A percentile compares a stretch with the other conserved stretches of the same genome.
Evolutionary conservation across 53 echinoderm and acorn worm species (phyloP).

Genomic region (Astropecten irregularis): DNA sequence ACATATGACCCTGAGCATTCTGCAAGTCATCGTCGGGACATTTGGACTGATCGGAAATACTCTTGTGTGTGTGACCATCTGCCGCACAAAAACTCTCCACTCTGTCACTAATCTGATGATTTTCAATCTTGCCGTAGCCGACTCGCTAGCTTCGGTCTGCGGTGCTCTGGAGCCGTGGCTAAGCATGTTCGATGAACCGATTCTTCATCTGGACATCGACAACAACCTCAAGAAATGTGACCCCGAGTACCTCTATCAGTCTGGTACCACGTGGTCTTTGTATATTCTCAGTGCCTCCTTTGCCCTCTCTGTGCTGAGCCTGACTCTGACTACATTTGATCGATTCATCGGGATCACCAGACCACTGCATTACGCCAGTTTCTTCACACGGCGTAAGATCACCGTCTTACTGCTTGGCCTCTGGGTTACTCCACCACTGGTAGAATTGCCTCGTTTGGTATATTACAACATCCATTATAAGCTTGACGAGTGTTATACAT

Average conservation of each 20-base stretch:
- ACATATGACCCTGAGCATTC: too few relatives aligned
- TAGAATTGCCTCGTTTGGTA: not conserved
- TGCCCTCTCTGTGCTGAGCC: conserved; percentile 23
- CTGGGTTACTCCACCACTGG: not conserved
- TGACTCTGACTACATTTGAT: conserved; percentile 1
- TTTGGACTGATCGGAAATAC: conserved; percentile 29
- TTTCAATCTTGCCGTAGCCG: conserved; percentile 54
- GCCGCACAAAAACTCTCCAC: conserved; percentile 17
- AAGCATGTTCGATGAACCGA: too few relatives aligned
- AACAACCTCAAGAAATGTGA: too few relatives aligned
- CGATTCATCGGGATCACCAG: conserved; percentile 24
- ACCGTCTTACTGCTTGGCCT: not conserved
- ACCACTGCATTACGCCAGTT: conserved; percentile 20
- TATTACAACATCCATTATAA: not conserved
- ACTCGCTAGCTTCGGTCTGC: conserved; percentile 1
- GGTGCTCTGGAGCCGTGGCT: not conserved
- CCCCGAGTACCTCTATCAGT: too few relatives aligned
- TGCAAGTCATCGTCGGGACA: not conserved
- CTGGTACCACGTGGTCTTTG: too few relatives aligned
- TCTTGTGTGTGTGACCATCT: conserved; percentile 23
- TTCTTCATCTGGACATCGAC: too few relatives aligned
- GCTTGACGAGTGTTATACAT: not conserved
- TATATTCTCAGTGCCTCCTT: not conserved
- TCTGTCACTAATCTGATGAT: conserved; percentile 38
- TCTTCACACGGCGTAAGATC: not conserved